Evolutionary conservation across 2,888 invertebrate species (phyloP).

Genomic region (Agrochola circellaris): DNA sequence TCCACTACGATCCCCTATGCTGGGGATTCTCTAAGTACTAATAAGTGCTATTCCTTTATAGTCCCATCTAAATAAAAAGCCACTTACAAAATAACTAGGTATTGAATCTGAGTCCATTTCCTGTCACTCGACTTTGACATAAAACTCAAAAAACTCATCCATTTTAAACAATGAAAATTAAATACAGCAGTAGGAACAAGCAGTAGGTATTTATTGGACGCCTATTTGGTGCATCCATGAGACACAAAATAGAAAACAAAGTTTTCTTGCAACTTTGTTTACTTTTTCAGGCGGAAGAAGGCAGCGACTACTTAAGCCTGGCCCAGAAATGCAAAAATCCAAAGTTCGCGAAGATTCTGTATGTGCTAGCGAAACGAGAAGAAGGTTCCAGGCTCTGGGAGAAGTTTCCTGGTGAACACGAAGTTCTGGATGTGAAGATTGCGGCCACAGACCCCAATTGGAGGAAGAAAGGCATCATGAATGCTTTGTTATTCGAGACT

Average conservation of each 20-base stretch:
- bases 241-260: background rate
- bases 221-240: background rate
- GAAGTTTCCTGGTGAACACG: slow-evolving; percentile 89
- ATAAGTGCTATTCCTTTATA: too few relatives aligned
- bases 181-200: background rate
- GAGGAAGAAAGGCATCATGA: slow-evolving; percentile 93
- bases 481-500: slow-evolving; percentile 91
- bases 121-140: background rate
- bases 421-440: slow-evolving; percentile 91
- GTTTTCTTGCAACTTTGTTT: background rate
- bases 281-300: slow-evolving; percentile 73
- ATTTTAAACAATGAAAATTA: background rate
- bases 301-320: slow-evolving; percentile 81
- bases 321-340: slow-evolving; percentile 89
- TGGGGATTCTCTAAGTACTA: too few relatives aligned
- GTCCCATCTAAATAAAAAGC: background rate
- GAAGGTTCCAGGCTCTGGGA: slow-evolving; percentile 90
- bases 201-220: background rate
- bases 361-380: slow-evolving; percentile 91
- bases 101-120: too few relatives aligned
- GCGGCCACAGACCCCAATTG: slow-evolving; percentile 92
- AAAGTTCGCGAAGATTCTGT: slow-evolving; percentile 92
- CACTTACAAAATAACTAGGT: too few relatives aligned
- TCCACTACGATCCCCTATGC: too few relatives aligned
- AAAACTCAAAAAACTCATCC: background rate